phyloP scores from a whole-genome alignment of 1,140 invertebrate genomes.

The Daktulosphaira vitifoliae region DNA sequence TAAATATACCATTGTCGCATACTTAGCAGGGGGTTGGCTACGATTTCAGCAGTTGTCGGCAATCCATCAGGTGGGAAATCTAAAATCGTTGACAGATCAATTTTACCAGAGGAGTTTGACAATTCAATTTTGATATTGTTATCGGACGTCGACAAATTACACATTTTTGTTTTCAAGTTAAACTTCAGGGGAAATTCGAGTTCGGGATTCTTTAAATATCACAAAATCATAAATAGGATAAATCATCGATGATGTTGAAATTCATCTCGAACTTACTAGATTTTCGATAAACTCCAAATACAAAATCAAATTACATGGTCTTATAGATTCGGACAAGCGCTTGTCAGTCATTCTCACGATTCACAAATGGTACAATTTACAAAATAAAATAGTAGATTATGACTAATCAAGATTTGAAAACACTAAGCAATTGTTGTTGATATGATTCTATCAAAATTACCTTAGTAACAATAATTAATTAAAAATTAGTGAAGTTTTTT shows the following conservation, averaged over 20 bases:
- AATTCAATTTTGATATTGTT: not conserved
- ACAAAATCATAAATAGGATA: not conserved
- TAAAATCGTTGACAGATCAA: not conserved
- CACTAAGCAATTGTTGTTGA: no score
- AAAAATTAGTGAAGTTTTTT: no score
- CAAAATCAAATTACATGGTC: not conserved
- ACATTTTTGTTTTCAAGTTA: not conserved
- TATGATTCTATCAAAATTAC: no score
- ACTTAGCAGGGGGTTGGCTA: constrained; percentile 17
- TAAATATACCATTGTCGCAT: not conserved
- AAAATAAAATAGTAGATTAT: no score
- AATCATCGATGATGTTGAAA: not conserved
- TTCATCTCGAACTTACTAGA: constrained; percentile 1
- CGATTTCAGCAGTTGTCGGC: not conserved
- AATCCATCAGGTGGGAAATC: not conserved
- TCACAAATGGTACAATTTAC: no score
- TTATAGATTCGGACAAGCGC: no score
- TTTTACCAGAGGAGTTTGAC: not conserved
- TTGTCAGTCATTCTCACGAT: no score
- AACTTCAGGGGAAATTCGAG: constrained; percentile 2
- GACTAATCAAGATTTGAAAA: no score
- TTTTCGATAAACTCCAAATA: constrained; percentile 5
- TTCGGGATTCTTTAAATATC: not conserved
- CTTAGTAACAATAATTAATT: no score
- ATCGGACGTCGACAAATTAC: not conserved